phyloP scores from a whole-genome alignment of 2,888 invertebrate species.

The Eledona agricola region DNA sequence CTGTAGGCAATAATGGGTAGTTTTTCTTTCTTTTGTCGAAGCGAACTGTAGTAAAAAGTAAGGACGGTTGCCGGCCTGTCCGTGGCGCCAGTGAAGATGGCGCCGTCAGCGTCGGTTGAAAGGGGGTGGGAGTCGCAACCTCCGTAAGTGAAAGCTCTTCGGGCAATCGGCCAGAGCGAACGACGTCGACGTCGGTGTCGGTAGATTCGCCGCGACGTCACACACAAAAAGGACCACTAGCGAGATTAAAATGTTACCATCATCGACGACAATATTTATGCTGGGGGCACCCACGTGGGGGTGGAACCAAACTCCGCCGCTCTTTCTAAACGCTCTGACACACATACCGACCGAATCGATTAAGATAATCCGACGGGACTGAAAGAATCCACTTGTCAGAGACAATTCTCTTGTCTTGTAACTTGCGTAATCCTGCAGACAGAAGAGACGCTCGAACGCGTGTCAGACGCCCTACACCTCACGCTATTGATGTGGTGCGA shows the following conservation, averaged over 20 bases:
- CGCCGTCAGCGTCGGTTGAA: slow-evolving; percentile 56
- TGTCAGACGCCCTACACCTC: too few species aligned
- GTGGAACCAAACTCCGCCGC: slow-evolving; percentile 1
- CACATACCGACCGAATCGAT: slow-evolving; percentile 44
- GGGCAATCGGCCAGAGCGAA: slow-evolving; percentile 57
- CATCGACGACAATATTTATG: slow-evolving; percentile 49
- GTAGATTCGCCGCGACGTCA: slow-evolving; percentile 12
- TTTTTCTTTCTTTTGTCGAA: slow-evolving; percentile 61
- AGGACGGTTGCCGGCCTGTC: slow-evolving; percentile 58
- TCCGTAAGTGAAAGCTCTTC: slow-evolving; percentile 49
- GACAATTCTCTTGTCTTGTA: slow-evolving; percentile 1
- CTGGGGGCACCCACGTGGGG: slow-evolving; percentile 46
- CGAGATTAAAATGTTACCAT: slow-evolving; percentile 52
- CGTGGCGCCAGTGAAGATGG: slow-evolving; percentile 58
- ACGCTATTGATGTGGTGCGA: too few species aligned
- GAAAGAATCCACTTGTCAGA: slow-evolving; percentile 8
- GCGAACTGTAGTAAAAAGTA: slow-evolving; percentile 60
- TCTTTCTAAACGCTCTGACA: slow-evolving; percentile 7
- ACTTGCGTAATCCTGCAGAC: slow-evolving; percentile 2
- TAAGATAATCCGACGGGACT: slow-evolving; percentile 48
- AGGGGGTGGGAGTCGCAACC: slow-evolving; percentile 43
- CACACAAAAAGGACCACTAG: slow-evolving; percentile 39
- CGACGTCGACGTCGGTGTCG: too few species aligned
- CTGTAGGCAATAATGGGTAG: slow-evolving; percentile 64
- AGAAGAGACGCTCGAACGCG: too few species aligned